Evolutionary conservation across 1,140 invertebrate species (phyloP), one percentile per base, ranked within the genome.

Genomic region (Andricus grossulariae): DNA sequence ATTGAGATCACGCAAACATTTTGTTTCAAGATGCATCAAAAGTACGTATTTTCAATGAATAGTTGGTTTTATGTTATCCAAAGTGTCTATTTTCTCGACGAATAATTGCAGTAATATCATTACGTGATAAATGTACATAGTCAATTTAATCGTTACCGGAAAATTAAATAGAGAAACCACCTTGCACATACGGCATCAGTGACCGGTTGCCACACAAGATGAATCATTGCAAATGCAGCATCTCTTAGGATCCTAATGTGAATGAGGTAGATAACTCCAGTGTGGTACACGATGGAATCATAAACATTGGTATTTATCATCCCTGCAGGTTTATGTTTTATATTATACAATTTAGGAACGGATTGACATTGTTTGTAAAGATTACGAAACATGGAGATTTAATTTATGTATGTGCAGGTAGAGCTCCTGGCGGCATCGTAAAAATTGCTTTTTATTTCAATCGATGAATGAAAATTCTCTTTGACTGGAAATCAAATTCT

Each of bases 191-290:
- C 74, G 76, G 13, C 55, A 73, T 79, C 71, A 66, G 49, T 45
- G 77, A 72, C 57, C 73, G 71, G 75, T 78, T 83, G 85, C 82
- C 82, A 77, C 79, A 84, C 83, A 84, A 83, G 82, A 86, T 87
- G 83, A 88, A 88, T 85, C 86, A 84, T 85, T 85, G 85, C 50
- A 83, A 87, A 82, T 80, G 73, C 79, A 82, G 77, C 78, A 76
- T 80, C 74, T 73, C 50, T 76, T 78, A 80, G 83, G 79, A 82
- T 80, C 78, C 74, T 70, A 78, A 80, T 80, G 75, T 74, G 75
- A 78, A 74, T 79, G 82, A 81, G 78, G 79, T 80, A 81, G 83
- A 84, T 84, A 85, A 80, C 78, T 82, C 79, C 80, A 73, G 78
- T 75, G 79, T 16, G 19, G 50, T 77, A 76, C 79, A 77, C 54